Evolutionary conservation across 2,797 vertebrate species (phyloP), one percentile per base, ranked within the genome.

Genomic region (Galagoides demidoff): DNA sequence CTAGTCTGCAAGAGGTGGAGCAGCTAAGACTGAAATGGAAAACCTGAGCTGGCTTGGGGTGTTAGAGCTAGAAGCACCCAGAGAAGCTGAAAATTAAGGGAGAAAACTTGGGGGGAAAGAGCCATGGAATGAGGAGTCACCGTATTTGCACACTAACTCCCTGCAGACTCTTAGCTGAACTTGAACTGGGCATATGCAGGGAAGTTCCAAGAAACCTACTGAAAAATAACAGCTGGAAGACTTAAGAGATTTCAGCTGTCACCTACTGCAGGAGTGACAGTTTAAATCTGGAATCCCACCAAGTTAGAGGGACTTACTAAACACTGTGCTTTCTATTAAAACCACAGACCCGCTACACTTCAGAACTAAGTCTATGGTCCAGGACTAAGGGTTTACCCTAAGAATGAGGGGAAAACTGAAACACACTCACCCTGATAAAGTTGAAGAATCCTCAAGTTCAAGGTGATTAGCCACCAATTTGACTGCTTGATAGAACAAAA

Each of bases 11-110:
- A 25, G 8, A 49, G 16, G 2, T 89, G 34, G 22, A 89, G 39
- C 49, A 74, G 66, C 39, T 92, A 89, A 82, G 76, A 63, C 13
- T 70, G 39, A 89, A 82, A 89, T 9, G 68, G 92, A 79, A 71
- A 92, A 52, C 31, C 74, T 85, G 37, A 79, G 29, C 0, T 79
- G 57, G 57, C 71, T 91, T 79, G 29, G 88, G 25, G 16, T 79
- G 43, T 87, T 76, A 83, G n/a, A 43, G 63, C 77, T 25, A 77
- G 39, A 82, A 64, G 27, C 10, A 89, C 19, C 43, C 61, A 85
- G 64, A 92, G 49, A 39, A 61, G 66, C 34, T 57, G 29, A 66
- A 88, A 89, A 85, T 79, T 74, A 59, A 7, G 27, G 68, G 16
- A 52, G 19, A 79, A 85, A 92, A 78, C 1, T 19, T 71, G 79